phyloP scores from a whole-genome alignment of 2,797 vertebrate species.

The Enteromius treurensis region DNA sequence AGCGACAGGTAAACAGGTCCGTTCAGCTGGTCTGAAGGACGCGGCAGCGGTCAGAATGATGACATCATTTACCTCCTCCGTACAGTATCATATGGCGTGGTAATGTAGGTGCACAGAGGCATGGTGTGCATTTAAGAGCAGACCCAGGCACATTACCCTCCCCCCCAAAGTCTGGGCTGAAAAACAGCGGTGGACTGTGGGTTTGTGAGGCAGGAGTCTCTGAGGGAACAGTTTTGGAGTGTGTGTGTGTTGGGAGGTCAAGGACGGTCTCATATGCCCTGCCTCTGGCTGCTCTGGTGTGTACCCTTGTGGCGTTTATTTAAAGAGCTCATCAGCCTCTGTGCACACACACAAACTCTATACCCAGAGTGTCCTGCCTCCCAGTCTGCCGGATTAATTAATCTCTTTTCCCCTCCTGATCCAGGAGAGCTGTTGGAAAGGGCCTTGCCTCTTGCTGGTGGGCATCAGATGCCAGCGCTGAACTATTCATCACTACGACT shows the following conservation, averaged over 20 bases:
- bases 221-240: conserved; percentile 45
- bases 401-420: conserved; percentile 74
- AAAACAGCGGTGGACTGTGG: conserved; percentile 40
- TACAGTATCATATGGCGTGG: conserved; percentile 48
- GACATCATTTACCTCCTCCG: conserved; percentile 53
- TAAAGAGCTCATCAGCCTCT: conserved; percentile 76
- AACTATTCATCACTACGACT: conserved; percentile 78
- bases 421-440: conserved; percentile 74
- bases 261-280: conserved; percentile 75
- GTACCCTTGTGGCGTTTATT: conserved; percentile 81
- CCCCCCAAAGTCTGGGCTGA: conserved; percentile 39
- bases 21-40: conserved; percentile 55
- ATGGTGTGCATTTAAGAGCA: conserved; percentile 55
- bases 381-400: conserved; percentile 81
- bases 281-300: conserved; percentile 78
- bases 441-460: conserved; percentile 74
- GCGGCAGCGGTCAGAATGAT: conserved; percentile 37
- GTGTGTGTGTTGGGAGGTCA: conserved; percentile 72
- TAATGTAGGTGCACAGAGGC: conserved; percentile 50
- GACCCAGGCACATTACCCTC: conserved; percentile 47
- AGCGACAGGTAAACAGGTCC: conserved; percentile 37
- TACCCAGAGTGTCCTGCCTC: conserved; percentile 62
- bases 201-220: conserved; percentile 38
- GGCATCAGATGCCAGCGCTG: conserved; percentile 74
- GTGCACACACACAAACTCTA: conserved; percentile 43